These are phyloP conservation scores for Halichoeres trimaculatus DNA, from an alignment of 2,113 vertebrate genomes.

Conservation along the genomic window DNA sequence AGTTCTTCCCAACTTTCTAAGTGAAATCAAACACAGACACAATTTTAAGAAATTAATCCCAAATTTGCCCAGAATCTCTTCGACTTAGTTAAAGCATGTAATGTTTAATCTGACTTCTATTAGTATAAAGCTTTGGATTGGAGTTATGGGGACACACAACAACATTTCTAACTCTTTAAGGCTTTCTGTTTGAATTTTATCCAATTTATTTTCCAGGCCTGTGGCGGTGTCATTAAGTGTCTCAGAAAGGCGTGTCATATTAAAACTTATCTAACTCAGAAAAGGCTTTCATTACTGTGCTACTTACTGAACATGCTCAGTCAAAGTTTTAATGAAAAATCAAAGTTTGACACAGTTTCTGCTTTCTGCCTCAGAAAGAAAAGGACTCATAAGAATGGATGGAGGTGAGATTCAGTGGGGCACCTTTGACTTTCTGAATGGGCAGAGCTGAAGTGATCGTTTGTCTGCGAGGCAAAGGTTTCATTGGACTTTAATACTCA, in stretches of 20 bases:
- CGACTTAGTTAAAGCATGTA: not conserved
- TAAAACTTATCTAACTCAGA: not conserved
- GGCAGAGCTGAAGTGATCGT: not conserved
- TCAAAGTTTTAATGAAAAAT: not conserved
- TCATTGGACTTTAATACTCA: not conserved
- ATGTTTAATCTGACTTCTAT: not conserved
- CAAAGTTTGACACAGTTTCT: not conserved
- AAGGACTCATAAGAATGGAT: not conserved
- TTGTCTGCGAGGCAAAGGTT: not conserved
- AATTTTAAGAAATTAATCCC: not conserved
- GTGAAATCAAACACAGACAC: not conserved
- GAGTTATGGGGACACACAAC: not conserved
- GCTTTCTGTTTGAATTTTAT: not conserved
- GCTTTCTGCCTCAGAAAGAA: not conserved
- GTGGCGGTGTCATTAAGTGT: not conserved
- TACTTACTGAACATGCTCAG: not conserved
- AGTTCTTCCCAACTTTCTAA: not conserved
- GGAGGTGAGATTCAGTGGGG: no score
- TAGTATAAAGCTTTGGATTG: not conserved
- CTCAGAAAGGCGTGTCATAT: not conserved
- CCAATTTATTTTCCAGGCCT: not conserved
- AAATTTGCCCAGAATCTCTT: not conserved
- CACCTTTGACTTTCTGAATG: no score
- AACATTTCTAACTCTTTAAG: not conserved
- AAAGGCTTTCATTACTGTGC: not conserved